These are phyloP conservation scores for Wasmannia auropunctata DNA, from an alignment of 1,140 invertebrate species.

Conservation along the genomic window DNA sequence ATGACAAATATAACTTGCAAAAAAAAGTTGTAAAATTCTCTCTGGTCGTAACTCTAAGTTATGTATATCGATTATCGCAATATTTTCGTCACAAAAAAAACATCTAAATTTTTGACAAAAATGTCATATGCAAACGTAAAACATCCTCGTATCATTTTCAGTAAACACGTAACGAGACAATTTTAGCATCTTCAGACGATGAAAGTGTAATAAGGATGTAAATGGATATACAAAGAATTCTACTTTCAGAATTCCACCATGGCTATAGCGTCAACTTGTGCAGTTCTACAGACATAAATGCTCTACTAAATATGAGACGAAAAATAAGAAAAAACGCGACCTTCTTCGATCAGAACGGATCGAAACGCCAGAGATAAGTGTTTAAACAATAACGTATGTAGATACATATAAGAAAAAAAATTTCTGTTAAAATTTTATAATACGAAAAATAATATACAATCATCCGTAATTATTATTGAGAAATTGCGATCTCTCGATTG, in stretches of 20 bases:
- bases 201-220: constrained; percentile 56
- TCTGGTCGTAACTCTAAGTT: not conserved
- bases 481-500: not conserved
- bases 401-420: not conserved
- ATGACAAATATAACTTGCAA: not conserved
- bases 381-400: constrained; percentile 13
- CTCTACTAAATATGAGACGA: constrained; percentile 30
- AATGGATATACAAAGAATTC: constrained; percentile 14
- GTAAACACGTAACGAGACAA: not conserved
- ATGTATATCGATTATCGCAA: not conserved
- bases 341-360: constrained; percentile 31
- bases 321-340: constrained; percentile 25
- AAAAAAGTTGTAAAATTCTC: not conserved
- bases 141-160: constrained; percentile 6
- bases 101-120: not conserved
- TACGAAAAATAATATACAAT: not conserved
- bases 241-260: constrained; percentile 59
- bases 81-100: not conserved
- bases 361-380: not conserved
- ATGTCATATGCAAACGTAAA: not conserved
- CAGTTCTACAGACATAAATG: constrained; percentile 50
- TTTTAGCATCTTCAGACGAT: not conserved
- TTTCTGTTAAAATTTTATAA: not conserved
- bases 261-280: not conserved
- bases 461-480: not conserved